Evolutionary conservation across 2,888 invertebrate genomes (phyloP).

Genomic region (Priocnemis perturbator): DNA sequence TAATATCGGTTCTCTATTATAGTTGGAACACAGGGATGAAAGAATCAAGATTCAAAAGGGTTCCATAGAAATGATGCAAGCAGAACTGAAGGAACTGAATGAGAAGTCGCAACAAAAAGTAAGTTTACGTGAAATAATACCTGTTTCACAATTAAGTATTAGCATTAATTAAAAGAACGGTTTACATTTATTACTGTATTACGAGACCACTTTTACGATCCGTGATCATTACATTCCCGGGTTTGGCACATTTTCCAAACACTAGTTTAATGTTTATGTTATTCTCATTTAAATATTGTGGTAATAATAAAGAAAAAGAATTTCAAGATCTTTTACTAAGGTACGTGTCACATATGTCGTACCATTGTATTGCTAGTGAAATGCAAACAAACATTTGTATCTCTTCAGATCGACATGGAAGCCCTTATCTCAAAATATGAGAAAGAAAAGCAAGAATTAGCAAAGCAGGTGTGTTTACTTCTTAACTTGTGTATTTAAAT

Average conservation of each 20-base stretch:
- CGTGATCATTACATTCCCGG: not conserved
- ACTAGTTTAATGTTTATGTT: too few species aligned
- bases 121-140: conserved; percentile 15
- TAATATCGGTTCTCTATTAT: not conserved
- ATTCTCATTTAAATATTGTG: too few species aligned
- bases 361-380: conserved; percentile 12
- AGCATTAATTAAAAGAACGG: not conserved
- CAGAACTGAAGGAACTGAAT: conserved; percentile 66
- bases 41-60: conserved; percentile 70
- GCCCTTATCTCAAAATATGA: conserved; percentile 57
- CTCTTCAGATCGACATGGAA: conserved; percentile 65
- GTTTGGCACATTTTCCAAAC: too few species aligned
- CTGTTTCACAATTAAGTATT: not conserved
- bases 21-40: conserved; percentile 69
- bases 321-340: conserved; percentile 37
- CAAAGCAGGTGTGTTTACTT: conserved; percentile 62
- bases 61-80: conserved; percentile 67
- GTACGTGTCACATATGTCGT: conserved; percentile 40
- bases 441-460: conserved; percentile 65
- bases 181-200: too few species aligned
- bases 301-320: not conserved
- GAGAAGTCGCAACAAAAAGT: conserved; percentile 69
- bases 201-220: too few species aligned
- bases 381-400: conserved; percentile 9
- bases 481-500: too few species aligned